Evolutionary conservation across 53 echinoderm and acorn worm genomes (phyloP), one percentile per base, ranked within the genome.

Genomic region (Mesocentrotus franciscanus): DNA sequence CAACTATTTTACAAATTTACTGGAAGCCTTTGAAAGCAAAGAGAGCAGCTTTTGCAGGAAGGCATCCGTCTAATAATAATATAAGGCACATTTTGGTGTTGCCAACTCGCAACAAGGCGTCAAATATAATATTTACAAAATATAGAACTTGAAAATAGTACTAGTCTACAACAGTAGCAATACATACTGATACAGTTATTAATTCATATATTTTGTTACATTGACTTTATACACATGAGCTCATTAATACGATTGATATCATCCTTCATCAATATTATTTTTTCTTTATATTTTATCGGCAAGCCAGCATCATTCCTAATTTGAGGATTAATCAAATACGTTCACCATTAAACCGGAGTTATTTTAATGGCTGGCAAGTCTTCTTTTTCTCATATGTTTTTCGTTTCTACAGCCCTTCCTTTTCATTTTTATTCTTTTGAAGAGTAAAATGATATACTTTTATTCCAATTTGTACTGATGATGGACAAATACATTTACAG

Each of bases 31-130:
- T 71, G n/a, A 71, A 74, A 71, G 75, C 74, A 68, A 92, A 61
- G 84, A 27, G 35, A 24, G 85, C 85, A 70, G 71, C 92, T 30
- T 30, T 72, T 39, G 5, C 35, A 11, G 95, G 95, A 94, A 94
- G 95, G 64, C 95, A 66, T 24, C 95, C 95, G 85, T 26, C 87
- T 94, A 56, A 64, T 85, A 13, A 85, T 68, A 35, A 62, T 42
- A 71, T 64, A 94, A 94, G 95, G 95, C 95, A 94, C 95, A 61
- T 61, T 94, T 59, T 42, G 95, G 95, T 70, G 95, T 85, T 94
- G 95, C 95, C 95, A 85, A n/a, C 57, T 68, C 56, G 95, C 94
- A 94, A 94, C 87, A 85, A 85, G 71, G 61, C 70, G 55, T 76
- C 71, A 94, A 81, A n/a, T 39, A 71, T 36, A 7, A 32, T 81